Percentiles rank a stretch among this genome's conserved stretches.
Conservation (phyloP, 2,888 invertebrate genomes). For the Philereme vetulata region DNA sequence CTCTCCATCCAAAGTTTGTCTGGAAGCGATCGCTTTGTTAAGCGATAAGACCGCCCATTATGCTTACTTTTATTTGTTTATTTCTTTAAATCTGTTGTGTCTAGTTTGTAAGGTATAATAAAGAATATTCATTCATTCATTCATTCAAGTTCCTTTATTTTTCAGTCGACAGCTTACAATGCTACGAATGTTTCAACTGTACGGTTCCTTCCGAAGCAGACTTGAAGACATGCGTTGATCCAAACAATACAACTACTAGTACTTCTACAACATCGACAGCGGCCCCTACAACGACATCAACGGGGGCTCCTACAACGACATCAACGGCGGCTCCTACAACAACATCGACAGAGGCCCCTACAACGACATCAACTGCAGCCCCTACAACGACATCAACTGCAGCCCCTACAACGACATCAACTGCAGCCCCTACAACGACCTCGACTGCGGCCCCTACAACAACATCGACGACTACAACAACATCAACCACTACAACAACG, state of each 20-base stretch:
- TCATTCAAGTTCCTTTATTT: constrained; percentile 30
- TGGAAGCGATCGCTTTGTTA: too few species aligned
- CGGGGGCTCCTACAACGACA: constrained; percentile 14
- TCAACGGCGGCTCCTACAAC: constrained; percentile 11
- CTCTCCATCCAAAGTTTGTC: too few species aligned
- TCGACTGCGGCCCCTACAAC: constrained; percentile 4
- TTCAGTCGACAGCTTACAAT: constrained; percentile 52
- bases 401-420: constrained; percentile 10
- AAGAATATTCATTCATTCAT: too few species aligned
- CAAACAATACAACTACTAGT: constrained; percentile 21
- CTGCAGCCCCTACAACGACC: constrained; percentile 9
- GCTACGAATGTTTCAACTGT: constrained; percentile 51
- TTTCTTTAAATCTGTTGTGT: constrained; percentile 1
- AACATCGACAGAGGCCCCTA: neutral
- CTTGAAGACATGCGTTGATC: constrained; percentile 41
- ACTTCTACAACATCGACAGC: constrained; percentile 5
- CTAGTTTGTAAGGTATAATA: too few species aligned
- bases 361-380: neutral
- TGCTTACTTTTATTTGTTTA: too few species aligned
- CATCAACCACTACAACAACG: constrained; percentile 1
- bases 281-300: constrained; percentile 10
- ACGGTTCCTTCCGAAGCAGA: constrained; percentile 29
- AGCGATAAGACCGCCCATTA: too few species aligned
- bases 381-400: constrained; percentile 17
- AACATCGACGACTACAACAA: constrained; percentile 13